phyloP scores from a whole-genome alignment of 2,888 invertebrate genomes.

The Onchidella celtica region DNA sequence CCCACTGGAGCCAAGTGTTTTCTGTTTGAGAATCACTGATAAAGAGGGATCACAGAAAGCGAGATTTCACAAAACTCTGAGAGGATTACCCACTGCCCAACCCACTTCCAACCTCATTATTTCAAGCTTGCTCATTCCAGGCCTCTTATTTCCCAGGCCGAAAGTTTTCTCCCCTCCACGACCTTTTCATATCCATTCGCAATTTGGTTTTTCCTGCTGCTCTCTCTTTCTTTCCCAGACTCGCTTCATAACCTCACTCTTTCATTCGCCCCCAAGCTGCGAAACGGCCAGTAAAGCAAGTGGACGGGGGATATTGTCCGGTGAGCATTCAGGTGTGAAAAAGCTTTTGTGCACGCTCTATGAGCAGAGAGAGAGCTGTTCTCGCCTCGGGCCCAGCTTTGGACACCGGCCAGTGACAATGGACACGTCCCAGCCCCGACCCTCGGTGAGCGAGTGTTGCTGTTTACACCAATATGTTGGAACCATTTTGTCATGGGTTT shows the following conservation, averaged over 20 bases:
- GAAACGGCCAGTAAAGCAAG: background rate
- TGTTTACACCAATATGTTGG: slow-evolving; percentile 1
- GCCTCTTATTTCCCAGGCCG: background rate
- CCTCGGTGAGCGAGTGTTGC: background rate
- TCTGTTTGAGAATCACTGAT: too few relatives aligned
- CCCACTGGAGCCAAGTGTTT: too few relatives aligned
- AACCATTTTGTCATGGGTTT: background rate
- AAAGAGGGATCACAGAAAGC: too few relatives aligned
- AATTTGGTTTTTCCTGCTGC: background rate
- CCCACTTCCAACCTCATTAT: too few relatives aligned
- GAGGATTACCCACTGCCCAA: too few relatives aligned
- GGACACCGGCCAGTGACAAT: slow-evolving; percentile 6
- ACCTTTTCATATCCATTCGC: background rate
- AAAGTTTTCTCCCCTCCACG: background rate
- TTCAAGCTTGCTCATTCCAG: background rate
- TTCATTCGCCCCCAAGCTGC: background rate
- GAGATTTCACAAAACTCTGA: too few relatives aligned
- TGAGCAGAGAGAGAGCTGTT: slow-evolving; percentile 4
- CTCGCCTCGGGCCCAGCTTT: slow-evolving; percentile 4
- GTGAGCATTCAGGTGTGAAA: background rate
- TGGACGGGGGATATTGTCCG: background rate
- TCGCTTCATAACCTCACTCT: background rate
- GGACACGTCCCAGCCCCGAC: background rate
- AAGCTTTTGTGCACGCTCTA: background rate
- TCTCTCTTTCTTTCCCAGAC: background rate